phyloP scores from a whole-genome alignment of 2,113 vertebrate species.

The Brachyistius frenatus region DNA sequence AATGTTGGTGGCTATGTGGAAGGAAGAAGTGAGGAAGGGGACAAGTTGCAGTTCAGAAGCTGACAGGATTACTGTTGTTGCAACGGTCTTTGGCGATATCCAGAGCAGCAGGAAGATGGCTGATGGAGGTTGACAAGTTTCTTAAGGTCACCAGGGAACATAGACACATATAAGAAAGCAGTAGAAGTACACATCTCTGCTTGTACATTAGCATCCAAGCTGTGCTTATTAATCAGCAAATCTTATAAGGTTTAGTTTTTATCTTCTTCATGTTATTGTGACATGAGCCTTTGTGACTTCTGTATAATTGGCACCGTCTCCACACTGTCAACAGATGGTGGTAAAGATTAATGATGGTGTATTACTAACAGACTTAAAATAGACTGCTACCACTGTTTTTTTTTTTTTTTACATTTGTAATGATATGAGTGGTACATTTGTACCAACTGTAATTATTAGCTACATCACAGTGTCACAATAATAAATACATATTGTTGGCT shows the following conservation, averaged over 20 bases:
- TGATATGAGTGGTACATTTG: constrained; percentile 7
- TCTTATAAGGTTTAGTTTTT: constrained; percentile 35
- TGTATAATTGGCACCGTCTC: constrained; percentile 53
- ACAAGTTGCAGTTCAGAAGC: constrained; percentile 5
- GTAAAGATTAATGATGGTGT: constrained; percentile 54
- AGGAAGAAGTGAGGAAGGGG: constrained; percentile 4
- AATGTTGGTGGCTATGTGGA: constrained; percentile 20
- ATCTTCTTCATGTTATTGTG: constrained; percentile 35
- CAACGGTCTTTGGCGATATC: constrained; percentile 6
- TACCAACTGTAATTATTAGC: constrained; percentile 8
- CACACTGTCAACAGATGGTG: constrained; percentile 47
- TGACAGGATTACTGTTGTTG: constrained; percentile 27
- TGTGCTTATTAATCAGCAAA: constrained; percentile 37
- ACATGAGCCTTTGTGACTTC: constrained; percentile 39
- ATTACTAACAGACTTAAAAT: constrained; percentile 37
- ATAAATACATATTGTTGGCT: neutral
- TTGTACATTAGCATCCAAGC: neutral
- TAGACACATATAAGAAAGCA: constrained; percentile 5
- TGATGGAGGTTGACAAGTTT: constrained; percentile 3
- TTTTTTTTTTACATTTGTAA: constrained; percentile 3
- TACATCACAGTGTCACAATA: neutral
- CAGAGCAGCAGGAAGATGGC: constrained; percentile 9
- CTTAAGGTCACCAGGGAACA: constrained; percentile 13
- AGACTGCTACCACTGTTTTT: constrained; percentile 9
- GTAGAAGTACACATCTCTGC: neutral